phyloP scores from a whole-genome alignment of 1,140 invertebrate species.

The Drosophila elegans region DNA sequence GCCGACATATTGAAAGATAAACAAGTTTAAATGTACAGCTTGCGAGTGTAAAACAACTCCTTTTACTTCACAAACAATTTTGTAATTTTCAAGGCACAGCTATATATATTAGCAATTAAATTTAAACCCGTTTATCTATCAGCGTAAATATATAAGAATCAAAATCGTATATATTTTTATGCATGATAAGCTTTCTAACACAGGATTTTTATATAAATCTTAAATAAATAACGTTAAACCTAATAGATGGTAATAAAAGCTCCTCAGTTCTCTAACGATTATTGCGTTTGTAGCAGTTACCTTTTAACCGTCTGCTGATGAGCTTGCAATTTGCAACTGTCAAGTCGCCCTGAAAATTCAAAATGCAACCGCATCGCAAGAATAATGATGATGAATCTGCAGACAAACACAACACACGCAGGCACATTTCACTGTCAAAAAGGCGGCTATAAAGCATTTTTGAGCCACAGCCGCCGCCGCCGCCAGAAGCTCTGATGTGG shows the following conservation, averaged over 20 bases:
- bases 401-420: slow-evolving; percentile 63
- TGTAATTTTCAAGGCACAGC: no score
- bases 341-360: slow-evolving; percentile 63
- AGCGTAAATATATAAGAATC: no score
- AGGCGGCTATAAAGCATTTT: slow-evolving; percentile 66
- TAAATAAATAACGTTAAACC: background rate
- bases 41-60: no score
- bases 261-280: slow-evolving; percentile 11
- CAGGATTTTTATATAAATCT: no score
- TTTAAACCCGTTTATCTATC: no score
- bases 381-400: slow-evolving; percentile 79
- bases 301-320: slow-evolving; percentile 20
- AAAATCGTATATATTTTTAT: no score
- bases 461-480: slow-evolving; percentile 7
- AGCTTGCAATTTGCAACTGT: slow-evolving; percentile 73
- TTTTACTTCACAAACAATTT: no score
- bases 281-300: slow-evolving; percentile 25
- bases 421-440: slow-evolving; percentile 79
- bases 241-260: slow-evolving; percentile 4
- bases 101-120: no score
- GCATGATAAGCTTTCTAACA: no score
- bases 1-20: no score
- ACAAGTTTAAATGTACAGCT: no score
- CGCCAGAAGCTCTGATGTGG: slow-evolving; percentile 38
- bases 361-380: slow-evolving; percentile 63